Conservation (phyloP, 1,140 invertebrate genomes). For the Cotesia vestalis region DNA sequence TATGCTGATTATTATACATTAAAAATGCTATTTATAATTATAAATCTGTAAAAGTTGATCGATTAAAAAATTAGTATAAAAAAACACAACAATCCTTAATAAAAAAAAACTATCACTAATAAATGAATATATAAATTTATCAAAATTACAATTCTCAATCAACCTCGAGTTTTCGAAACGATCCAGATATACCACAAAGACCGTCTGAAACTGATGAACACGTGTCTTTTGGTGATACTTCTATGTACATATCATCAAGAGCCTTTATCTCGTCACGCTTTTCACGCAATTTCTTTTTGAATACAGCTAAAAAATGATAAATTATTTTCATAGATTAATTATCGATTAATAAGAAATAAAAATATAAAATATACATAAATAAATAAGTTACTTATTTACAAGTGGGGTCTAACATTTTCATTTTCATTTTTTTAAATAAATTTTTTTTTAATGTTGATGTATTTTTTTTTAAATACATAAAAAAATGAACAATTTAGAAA, state of each 20-base stretch:
- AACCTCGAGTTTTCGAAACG: slow-evolving; percentile 82
- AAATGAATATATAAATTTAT: neutral
- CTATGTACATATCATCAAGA: slow-evolving; percentile 82
- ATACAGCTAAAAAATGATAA: slow-evolving; percentile 55
- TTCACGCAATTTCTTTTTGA: slow-evolving; percentile 73
- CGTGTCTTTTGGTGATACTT: slow-evolving; percentile 71
- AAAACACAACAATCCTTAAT: slow-evolving; percentile 4
- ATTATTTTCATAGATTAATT: slow-evolving; percentile 26
- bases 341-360: neutral
- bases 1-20: neutral
- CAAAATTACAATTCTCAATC: slow-evolving; percentile 66
- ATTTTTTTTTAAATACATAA: too few species aligned
- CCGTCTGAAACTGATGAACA: slow-evolving; percentile 72
- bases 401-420: too few species aligned
- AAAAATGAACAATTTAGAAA: neutral
- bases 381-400: neutral
- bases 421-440: too few species aligned
- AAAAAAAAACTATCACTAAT: neutral
- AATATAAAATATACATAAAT: slow-evolving; percentile 16
- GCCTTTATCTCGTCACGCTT: slow-evolving; percentile 74
- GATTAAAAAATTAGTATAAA: slow-evolving; percentile 25
- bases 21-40: too few species aligned
- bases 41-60: slow-evolving; percentile 4
- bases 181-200: slow-evolving; percentile 77
- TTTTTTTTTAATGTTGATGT: too few species aligned